Evolutionary conservation across 2,113 vertebrate species (phyloP).

Genomic region (Rhinolophus ferrumequinum): DNA sequence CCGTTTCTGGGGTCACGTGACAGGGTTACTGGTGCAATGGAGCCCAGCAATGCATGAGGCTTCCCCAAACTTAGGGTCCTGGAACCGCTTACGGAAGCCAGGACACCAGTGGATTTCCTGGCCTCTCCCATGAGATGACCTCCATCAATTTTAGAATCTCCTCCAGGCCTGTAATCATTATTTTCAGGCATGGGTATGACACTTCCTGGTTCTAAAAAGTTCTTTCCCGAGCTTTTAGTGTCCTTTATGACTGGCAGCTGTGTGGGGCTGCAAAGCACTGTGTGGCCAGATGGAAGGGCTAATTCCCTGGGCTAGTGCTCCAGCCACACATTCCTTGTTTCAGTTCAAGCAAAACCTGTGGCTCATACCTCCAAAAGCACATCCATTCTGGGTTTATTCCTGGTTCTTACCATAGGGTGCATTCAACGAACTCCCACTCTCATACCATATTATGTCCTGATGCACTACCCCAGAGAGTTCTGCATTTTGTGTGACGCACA

Average conservation of each 20-base stretch:
- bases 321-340: not conserved
- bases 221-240: not conserved
- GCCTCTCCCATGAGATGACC: not conserved
- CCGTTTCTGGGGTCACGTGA: not conserved
- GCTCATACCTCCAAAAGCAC: not conserved
- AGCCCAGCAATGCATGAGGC: not conserved
- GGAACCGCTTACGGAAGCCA: not conserved
- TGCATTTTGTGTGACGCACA: not conserved
- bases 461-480: not conserved
- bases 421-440: not conserved
- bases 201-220: slow-evolving; percentile 12
- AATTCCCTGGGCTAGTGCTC: not conserved
- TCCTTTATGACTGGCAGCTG: not conserved
- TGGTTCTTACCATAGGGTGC: not conserved
- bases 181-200: not conserved
- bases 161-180: not conserved
- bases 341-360: not conserved
- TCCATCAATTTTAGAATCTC: not conserved
- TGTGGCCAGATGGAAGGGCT: slow-evolving; percentile 36
- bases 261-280: not conserved
- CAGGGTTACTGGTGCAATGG: not conserved
- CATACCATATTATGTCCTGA: too few species aligned
- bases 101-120: not conserved
- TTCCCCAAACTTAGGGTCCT: fast-evolving
- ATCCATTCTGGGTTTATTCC: not conserved